These are phyloP conservation scores for Drosophila melanocephala DNA, from an alignment of 2,888 invertebrate genomes.

Conservation along the genomic window DNA sequence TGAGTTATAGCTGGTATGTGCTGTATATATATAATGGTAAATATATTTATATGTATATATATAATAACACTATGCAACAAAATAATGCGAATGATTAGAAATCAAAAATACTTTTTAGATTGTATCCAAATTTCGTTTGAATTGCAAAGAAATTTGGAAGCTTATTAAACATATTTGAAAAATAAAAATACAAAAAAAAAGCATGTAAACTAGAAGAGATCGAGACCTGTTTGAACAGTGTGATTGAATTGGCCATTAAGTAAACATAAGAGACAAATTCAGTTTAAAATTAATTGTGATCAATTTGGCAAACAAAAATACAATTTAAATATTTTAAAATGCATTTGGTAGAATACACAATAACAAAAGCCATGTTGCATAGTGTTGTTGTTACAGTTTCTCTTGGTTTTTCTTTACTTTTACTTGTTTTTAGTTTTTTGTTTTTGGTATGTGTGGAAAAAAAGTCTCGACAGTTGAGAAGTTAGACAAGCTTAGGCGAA, in stretches of 20 bases:
- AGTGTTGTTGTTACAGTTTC: conserved; percentile 28
- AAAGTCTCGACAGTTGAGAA: conserved; percentile 50
- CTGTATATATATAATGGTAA: conserved; percentile 23
- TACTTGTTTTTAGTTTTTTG: conserved; percentile 10
- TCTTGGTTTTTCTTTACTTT: neutral
- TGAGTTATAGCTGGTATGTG: conserved; percentile 42
- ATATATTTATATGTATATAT: neutral
- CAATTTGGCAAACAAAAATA: neutral
- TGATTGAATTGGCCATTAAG: neutral
- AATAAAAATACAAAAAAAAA: neutral
- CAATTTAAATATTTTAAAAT: neutral
- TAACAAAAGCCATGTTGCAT: conserved; percentile 36
- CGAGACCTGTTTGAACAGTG: conserved; percentile 3
- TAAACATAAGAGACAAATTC: neutral
- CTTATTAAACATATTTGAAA: neutral
- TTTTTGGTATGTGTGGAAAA: conserved; percentile 24
- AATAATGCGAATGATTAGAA: neutral
- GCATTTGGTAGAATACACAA: neutral
- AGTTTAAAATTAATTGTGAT: neutral
- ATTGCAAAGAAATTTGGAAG: neutral
- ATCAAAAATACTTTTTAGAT: neutral
- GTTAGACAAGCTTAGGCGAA: conserved; percentile 1
- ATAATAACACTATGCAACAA: conserved; percentile 50
- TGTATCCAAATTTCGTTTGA: neutral
- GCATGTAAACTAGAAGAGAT: conserved; percentile 14